phyloP scores from a whole-genome alignment of 2,888 invertebrate genomes.

The Tricholauxania praeusta region DNA sequence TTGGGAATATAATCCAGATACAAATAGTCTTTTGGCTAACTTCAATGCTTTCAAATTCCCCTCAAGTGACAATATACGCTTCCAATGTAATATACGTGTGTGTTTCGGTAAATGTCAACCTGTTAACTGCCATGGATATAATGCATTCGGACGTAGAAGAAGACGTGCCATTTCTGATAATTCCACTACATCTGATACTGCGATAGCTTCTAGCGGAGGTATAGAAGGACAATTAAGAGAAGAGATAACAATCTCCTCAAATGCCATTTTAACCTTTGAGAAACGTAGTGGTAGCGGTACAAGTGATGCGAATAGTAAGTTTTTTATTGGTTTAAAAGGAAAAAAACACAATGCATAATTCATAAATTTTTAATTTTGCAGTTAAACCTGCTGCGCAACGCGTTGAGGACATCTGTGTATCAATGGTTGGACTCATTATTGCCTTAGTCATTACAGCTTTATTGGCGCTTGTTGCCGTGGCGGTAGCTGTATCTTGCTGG shows the following conservation, averaged over 20 bases:
- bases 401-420: constrained; percentile 90
- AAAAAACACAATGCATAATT: not conserved
- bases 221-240: constrained; percentile 87
- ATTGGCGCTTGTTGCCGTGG: constrained; percentile 91
- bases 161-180: constrained; percentile 71
- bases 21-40: constrained; percentile 85
- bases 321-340: not conserved
- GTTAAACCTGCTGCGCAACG: constrained; percentile 69
- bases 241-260: constrained; percentile 93
- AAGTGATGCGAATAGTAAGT: constrained; percentile 82
- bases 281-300: constrained; percentile 81
- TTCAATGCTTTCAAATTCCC: constrained; percentile 97
- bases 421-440: constrained; percentile 92
- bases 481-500: constrained; percentile 96
- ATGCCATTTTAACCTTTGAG: constrained; percentile 91
- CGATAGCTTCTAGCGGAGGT: constrained; percentile 71
- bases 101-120: constrained; percentile 97
- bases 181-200: constrained; percentile 69
- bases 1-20: constrained; percentile 90
- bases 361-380: constrained; percentile 45
- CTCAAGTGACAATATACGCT: constrained; percentile 91
- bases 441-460: constrained; percentile 92
- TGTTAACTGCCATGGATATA: constrained; percentile 91
- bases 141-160: constrained; percentile 88
- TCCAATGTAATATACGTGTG: constrained; percentile 95